phyloP scores from a whole-genome alignment of 2,888 invertebrate genomes.

The Clitarchus hookeri region DNA sequence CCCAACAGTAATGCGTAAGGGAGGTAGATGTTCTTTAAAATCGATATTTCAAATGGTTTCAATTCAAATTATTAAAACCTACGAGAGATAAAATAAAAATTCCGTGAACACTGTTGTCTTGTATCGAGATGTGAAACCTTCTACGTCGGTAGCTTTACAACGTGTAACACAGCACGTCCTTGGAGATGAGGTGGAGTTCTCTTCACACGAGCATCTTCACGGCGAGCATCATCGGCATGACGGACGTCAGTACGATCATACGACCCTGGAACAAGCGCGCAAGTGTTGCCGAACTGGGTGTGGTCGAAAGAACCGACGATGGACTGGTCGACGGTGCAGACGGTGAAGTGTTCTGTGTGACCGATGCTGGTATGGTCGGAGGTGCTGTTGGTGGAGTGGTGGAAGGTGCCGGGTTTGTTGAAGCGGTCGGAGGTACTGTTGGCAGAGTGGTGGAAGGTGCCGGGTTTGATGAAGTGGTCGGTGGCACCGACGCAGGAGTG shows the following conservation, averaged over 20 bases:
- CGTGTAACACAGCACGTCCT: no score
- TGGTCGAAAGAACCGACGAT: background rate
- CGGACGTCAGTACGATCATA: background rate
- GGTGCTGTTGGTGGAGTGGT: background rate
- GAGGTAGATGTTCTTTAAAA: no score
- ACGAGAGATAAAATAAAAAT: no score
- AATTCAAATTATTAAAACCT: no score
- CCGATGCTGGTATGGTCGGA: background rate
- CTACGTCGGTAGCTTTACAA: no score
- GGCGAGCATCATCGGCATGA: background rate
- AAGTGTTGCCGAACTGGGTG: background rate
- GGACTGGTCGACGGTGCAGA: background rate
- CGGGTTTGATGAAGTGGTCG: background rate
- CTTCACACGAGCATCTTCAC: background rate
- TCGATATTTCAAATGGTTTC: no score
- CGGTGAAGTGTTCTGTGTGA: background rate
- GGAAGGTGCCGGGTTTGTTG: background rate
- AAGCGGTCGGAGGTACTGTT: background rate
- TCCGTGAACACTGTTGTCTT: no score
- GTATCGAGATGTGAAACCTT: no score
- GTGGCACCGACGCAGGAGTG: background rate
- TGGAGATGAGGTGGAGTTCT: background rate
- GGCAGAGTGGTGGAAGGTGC: background rate
- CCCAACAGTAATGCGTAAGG: no score
- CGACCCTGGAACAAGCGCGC: background rate